Conservation (phyloP, 2,888 invertebrate species). For the Dryococelus australis region DNA sequence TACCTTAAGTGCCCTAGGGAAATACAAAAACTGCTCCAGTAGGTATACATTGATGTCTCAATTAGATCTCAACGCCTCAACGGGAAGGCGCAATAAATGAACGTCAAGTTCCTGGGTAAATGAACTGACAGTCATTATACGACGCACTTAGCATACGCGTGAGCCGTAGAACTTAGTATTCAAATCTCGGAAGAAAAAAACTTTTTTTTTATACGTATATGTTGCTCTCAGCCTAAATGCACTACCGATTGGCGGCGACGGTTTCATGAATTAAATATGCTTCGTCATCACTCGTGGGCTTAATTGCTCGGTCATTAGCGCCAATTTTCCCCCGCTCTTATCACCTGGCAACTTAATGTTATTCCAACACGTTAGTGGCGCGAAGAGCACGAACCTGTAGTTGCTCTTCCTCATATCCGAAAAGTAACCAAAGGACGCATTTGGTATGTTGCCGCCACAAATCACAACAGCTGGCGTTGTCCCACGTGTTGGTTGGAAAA, state of each 20-base stretch:
- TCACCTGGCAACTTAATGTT: background rate
- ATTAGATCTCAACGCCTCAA: background rate
- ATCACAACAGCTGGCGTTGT: background rate
- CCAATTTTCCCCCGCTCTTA: background rate
- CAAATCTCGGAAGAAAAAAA: background rate
- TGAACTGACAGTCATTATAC: background rate
- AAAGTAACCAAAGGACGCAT: background rate
- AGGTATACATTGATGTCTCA: background rate
- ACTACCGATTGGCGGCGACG: background rate
- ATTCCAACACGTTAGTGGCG: too few species aligned
- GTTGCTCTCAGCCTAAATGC: background rate
- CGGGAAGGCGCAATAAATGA: background rate
- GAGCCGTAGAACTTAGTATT: background rate
- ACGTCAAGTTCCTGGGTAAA: background rate
- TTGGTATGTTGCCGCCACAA: background rate
- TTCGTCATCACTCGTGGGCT: background rate
- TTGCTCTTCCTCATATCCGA: background rate
- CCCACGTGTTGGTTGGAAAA: too few species aligned
- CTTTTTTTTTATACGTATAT: background rate
- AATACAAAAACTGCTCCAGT: background rate
- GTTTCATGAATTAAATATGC: background rate
- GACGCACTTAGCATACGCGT: background rate
- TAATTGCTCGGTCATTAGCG: slow-evolving; percentile 9
- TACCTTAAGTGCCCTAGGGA: background rate
- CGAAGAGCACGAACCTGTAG: background rate